Conservation (phyloP, 2,888 invertebrate species). For the Balanococcus diminutus region DNA sequence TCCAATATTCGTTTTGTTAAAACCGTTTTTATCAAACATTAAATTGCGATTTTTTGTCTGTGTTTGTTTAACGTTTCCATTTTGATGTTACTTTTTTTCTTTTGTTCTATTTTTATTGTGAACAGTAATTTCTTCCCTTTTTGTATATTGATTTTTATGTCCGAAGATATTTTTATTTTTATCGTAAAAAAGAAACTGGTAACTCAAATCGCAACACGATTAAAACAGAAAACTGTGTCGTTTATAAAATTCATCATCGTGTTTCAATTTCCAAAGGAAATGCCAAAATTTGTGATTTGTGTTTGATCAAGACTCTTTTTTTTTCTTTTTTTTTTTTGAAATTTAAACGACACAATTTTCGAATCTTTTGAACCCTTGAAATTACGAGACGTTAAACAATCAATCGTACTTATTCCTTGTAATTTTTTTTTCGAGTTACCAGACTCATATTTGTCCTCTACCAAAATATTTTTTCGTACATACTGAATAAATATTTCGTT, state of each 20-base stretch:
- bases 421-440: constrained; percentile 49
- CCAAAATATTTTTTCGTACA: constrained; percentile 50
- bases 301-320: not conserved
- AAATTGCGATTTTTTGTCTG: constrained; percentile 33
- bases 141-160: constrained; percentile 34
- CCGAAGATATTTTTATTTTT: constrained; percentile 19
- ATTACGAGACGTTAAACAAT: constrained; percentile 49
- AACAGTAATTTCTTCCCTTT: constrained; percentile 52
- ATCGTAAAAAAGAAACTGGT: constrained; percentile 39
- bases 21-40: constrained; percentile 57
- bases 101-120: constrained; percentile 33
- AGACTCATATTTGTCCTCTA: constrained; percentile 52
- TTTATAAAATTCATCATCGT: not conserved
- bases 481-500: constrained; percentile 51
- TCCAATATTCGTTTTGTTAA: constrained; percentile 90
- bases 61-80: constrained; percentile 54
- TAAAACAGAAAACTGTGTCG: not conserved
- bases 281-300: not conserved
- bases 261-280: not conserved
- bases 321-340: not conserved
- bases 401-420: constrained; percentile 39
- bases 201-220: constrained; percentile 30
- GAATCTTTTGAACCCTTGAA: not conserved
- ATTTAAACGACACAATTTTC: not conserved
- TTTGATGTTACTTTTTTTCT: constrained; percentile 52